These are phyloP conservation scores for Euproctis similis DNA, from an alignment of 2,888 invertebrate species.

Conservation along the genomic window DNA sequence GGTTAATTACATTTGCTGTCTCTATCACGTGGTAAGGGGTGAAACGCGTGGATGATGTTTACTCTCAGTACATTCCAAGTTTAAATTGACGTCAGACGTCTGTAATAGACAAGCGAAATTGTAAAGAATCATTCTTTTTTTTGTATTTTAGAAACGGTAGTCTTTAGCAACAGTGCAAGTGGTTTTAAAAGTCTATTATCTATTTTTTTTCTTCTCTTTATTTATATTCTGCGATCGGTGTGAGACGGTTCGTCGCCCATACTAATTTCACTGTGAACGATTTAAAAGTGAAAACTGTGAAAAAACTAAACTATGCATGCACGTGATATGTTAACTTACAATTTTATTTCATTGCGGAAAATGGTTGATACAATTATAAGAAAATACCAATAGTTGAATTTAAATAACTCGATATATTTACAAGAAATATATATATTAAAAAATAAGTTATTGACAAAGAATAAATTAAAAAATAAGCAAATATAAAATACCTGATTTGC, in stretches of 20 bases:
- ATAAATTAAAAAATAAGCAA: background rate
- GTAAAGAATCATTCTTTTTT: slow-evolving; percentile 18
- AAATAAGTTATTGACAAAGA: background rate
- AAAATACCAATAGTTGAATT: no score
- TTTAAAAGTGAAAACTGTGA: slow-evolving; percentile 28
- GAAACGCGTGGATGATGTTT: slow-evolving; percentile 33
- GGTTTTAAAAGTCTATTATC: slow-evolving; percentile 8
- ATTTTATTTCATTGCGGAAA: slow-evolving; percentile 7
- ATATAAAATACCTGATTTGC: background rate
- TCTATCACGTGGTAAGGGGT: slow-evolving; percentile 52
- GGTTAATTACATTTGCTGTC: slow-evolving; percentile 27
- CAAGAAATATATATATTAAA: no score
- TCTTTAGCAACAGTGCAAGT: slow-evolving; percentile 8
- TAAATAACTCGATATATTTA: no score
- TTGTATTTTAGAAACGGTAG: slow-evolving; percentile 2
- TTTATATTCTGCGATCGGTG: slow-evolving; percentile 17
- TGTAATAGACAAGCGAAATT: slow-evolving; percentile 32
- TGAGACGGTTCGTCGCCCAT: slow-evolving; percentile 32
- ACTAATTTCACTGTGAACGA: slow-evolving; percentile 36
- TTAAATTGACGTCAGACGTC: slow-evolving; percentile 63
- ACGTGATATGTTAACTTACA: slow-evolving; percentile 14
- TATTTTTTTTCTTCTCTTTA: slow-evolving; percentile 11
- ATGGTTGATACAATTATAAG: no score
- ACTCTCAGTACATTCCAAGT: slow-evolving; percentile 62
- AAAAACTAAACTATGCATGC: slow-evolving; percentile 7